A percentile compares a stretch with the other conserved stretches of the same genome.
Conservation (phyloP, 1,140 invertebrate species). For the Zaprionus vittiger region DNA sequence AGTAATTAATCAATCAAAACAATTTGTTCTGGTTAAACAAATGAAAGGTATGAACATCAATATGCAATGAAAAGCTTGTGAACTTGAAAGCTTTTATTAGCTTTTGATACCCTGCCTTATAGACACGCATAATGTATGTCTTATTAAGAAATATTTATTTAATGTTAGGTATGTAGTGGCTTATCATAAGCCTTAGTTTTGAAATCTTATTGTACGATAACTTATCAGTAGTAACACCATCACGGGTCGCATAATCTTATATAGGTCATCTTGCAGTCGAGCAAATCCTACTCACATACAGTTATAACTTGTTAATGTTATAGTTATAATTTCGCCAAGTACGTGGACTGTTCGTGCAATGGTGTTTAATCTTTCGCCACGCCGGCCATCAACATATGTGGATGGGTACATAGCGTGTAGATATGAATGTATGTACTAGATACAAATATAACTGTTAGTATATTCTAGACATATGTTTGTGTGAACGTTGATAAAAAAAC, state of each 20-base stretch:
- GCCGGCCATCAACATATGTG: constrained; percentile 16
- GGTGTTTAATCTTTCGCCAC: constrained; percentile 36
- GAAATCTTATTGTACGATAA: not conserved
- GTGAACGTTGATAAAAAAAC: constrained; percentile 51
- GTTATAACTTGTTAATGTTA: constrained; percentile 16
- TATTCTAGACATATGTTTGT: constrained; percentile 5
- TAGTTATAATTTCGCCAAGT: constrained; percentile 38
- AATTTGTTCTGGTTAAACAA: not conserved
- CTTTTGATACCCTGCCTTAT: not conserved
- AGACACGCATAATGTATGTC: not conserved
- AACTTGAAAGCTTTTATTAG: not conserved
- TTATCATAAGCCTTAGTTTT: not conserved
- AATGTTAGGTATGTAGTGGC: not conserved
- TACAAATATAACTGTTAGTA: constrained; percentile 14
- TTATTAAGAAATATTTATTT: not conserved
- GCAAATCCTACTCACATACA: not conserved
- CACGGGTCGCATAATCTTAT: not conserved
- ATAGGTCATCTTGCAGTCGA: not conserved
- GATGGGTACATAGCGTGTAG: constrained; percentile 6
- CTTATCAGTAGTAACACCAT: not conserved
- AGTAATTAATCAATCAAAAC: not conserved
- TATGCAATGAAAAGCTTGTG: not conserved
- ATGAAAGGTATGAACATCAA: not conserved
- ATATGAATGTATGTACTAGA: not conserved
- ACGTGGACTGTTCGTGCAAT: constrained; percentile 38